These are phyloP conservation scores for Globodera rostochiensis DNA, from an alignment of 1,140 invertebrate genomes.

Conservation along the genomic window DNA sequence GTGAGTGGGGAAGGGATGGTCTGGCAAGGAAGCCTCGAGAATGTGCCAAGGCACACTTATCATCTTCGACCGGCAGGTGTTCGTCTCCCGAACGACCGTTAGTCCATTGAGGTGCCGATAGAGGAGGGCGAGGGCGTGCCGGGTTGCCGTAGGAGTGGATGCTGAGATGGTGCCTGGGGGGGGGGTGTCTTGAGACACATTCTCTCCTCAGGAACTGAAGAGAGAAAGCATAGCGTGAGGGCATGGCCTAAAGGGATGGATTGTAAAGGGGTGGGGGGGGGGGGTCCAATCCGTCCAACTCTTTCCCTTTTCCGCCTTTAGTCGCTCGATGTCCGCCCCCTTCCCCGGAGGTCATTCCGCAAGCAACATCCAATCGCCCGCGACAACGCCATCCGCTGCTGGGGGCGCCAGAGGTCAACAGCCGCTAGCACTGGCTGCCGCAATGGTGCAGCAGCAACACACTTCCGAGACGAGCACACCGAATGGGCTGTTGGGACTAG, in stretches of 20 bases:
- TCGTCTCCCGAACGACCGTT: background rate
- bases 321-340: background rate
- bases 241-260: background rate
- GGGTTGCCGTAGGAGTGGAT: no score
- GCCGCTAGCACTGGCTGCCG: background rate
- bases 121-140: background rate
- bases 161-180: no score
- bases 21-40: background rate
- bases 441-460: conserved; percentile 1
- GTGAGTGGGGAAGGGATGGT: background rate
- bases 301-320: background rate
- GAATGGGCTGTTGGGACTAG: conserved; percentile 10
- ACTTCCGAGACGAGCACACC: conserved; percentile 13
- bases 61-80: background rate
- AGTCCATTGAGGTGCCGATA: background rate
- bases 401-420: background rate
- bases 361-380: background rate
- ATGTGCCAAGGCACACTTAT: background rate
- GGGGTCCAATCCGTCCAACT: background rate
- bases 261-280: background rate
- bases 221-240: no score
- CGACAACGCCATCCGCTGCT: background rate
- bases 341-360: background rate
- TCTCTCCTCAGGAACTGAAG: no score
- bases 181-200: no score